These are phyloP conservation scores for Barbus barbus DNA, from an alignment of 2,113 vertebrate genomes.

Conservation along the genomic window DNA sequence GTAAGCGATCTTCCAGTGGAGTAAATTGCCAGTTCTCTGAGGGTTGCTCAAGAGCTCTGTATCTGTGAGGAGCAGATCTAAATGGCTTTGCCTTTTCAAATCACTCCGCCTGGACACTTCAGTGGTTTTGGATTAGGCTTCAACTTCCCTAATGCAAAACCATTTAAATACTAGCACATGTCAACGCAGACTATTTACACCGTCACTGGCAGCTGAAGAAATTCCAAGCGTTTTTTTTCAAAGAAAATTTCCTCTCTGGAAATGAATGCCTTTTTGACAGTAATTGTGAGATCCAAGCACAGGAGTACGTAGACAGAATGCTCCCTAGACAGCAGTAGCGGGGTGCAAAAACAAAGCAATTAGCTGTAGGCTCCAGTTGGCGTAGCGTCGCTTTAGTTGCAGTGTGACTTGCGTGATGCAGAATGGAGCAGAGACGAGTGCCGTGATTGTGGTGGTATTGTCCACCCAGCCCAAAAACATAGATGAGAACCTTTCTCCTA, in stretches of 20 bases:
- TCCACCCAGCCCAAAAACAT: neutral
- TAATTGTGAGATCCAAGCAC: constrained; percentile 33
- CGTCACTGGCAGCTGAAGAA: constrained; percentile 9
- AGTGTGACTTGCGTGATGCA: neutral
- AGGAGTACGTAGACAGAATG: constrained; percentile 2
- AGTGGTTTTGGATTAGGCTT: constrained; percentile 55
- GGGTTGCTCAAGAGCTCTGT: constrained; percentile 30
- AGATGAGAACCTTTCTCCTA: neutral
- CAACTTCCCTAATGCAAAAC: constrained; percentile 45
- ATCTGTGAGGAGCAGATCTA: constrained; percentile 46
- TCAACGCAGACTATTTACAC: constrained; percentile 18
- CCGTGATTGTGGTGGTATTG: neutral
- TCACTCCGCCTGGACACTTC: constrained; percentile 53
- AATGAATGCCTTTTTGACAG: constrained; percentile 27
- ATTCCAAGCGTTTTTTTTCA: constrained; percentile 5
- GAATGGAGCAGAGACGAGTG: neutral
- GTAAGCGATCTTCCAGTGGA: constrained; percentile 41
- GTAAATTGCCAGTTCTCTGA: constrained; percentile 37
- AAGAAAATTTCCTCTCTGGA: constrained; percentile 31
- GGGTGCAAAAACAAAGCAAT: constrained; percentile 34
- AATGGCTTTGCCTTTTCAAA: constrained; percentile 49
- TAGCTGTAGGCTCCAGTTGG: constrained; percentile 27
- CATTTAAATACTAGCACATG: constrained; percentile 52
- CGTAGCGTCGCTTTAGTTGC: neutral
- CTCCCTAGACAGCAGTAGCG: constrained; percentile 27